Evolutionary conservation across 2,888 invertebrate species (phyloP).

Genomic region (Tenthredo amoena): DNA sequence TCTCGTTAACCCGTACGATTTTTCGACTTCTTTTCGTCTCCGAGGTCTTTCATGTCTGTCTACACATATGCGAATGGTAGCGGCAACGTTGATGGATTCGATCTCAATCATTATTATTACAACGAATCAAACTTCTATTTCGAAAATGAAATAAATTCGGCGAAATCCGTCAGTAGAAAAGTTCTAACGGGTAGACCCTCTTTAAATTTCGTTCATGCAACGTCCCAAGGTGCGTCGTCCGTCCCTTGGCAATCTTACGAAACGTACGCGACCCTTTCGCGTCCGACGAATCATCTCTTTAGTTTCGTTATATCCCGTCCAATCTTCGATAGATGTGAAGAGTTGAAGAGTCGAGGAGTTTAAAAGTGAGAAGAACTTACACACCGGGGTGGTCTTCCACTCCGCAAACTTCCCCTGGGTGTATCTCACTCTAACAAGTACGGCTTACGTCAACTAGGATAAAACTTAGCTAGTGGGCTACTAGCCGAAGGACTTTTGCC

Average conservation of each 20-base stretch:
- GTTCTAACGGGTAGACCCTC: slow-evolving; percentile 64
- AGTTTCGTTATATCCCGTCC: slow-evolving; percentile 54
- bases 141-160: not conserved
- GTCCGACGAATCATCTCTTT: slow-evolving; percentile 59
- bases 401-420: not conserved
- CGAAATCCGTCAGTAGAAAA: slow-evolving; percentile 56
- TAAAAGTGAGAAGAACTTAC: not conserved
- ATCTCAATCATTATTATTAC: not conserved
- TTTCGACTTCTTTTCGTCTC: not conserved
- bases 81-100: not conserved
- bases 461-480: slow-evolving; percentile 2
- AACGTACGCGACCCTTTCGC: slow-evolving; percentile 53
- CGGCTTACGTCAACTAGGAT: not conserved
- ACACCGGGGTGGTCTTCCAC: not conserved
- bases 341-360: not conserved
- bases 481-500: not conserved
- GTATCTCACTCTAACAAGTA: not conserved
- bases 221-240: slow-evolving; percentile 67
- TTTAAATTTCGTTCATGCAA: slow-evolving; percentile 71
- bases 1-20: not conserved
- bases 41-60: not conserved
- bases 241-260: slow-evolving; percentile 73
- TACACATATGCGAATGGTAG: not conserved
- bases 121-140: not conserved
- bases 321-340: slow-evolving; percentile 2